These are phyloP conservation scores for Argyresthia goedartella DNA, from an alignment of 2,888 invertebrate species.

Conservation along the genomic window DNA sequence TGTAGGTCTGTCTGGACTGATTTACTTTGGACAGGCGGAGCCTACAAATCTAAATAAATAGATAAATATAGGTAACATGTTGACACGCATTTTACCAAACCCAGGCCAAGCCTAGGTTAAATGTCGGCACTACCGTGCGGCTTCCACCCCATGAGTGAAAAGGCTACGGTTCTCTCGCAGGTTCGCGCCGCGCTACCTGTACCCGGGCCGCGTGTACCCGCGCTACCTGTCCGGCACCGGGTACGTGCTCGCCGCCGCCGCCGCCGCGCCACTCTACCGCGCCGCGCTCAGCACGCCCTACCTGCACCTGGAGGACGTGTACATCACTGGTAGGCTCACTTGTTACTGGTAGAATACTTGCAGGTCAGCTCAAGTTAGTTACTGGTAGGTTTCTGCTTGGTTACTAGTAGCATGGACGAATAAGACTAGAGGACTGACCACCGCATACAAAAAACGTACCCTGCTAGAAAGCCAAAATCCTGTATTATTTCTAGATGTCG, in stretches of 20 bases:
- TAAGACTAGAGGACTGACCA: no score
- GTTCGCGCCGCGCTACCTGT: constrained; percentile 87
- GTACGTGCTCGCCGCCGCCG: constrained; percentile 79
- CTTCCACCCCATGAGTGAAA: background rate
- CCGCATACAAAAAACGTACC: no score
- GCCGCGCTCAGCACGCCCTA: constrained; percentile 77
- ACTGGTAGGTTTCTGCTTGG: background rate
- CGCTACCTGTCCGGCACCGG: constrained; percentile 87
- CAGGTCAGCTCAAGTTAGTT: background rate
- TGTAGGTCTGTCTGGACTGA: no score
- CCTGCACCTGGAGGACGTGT: constrained; percentile 85
- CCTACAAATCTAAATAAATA: no score
- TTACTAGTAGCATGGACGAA: background rate
- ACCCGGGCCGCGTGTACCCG: constrained; percentile 78
- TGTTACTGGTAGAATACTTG: background rate
- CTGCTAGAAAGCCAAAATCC: no score
- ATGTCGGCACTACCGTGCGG: background rate
- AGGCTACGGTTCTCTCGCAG: constrained; percentile 50
- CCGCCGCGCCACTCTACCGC: constrained; percentile 74
- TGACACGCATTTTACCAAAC: no score
- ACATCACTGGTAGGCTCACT: constrained; percentile 75
- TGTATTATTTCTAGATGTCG: no score
- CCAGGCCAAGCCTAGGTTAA: no score
- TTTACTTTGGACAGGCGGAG: no score
- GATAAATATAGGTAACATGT: no score